Conservation (phyloP, 2,797 vertebrate genomes). For the Anguilla obscura region DNA sequence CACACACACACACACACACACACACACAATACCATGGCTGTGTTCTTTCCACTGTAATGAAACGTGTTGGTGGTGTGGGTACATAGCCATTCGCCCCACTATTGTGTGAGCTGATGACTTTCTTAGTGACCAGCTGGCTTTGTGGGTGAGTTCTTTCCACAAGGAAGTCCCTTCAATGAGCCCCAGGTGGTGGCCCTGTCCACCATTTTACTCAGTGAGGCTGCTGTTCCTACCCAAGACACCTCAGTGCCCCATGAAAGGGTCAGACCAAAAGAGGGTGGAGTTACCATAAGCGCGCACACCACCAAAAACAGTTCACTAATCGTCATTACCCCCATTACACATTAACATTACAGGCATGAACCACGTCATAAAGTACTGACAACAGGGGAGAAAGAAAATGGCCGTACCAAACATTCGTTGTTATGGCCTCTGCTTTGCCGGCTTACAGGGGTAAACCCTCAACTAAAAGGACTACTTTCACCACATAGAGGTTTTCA, state of each 20-base stretch:
- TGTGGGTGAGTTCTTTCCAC: background rate
- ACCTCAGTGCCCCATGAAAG: background rate
- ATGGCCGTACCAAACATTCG: background rate
- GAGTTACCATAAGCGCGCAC: background rate
- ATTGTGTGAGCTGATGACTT: background rate
- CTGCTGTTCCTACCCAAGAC: background rate
- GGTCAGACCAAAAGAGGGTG: background rate
- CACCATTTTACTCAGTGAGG: background rate
- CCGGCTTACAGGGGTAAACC: background rate
- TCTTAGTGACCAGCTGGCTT: background rate
- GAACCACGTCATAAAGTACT: background rate
- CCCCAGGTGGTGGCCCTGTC: background rate
- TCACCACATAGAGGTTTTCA: background rate
- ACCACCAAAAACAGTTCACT: background rate
- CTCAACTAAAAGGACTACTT: background rate
- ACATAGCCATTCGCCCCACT: background rate
- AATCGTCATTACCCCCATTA: constrained; percentile 9
- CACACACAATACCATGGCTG: background rate
- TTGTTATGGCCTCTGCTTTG: background rate
- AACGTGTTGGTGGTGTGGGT: background rate
- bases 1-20: background rate
- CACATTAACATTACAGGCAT: background rate
- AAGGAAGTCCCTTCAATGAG: background rate
- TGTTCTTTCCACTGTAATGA: background rate
- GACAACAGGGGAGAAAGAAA: background rate